Evolutionary conservation across 2,113 vertebrate species (phyloP), one percentile per base, ranked within the genome.

Genomic region (Gallinago media): DNA sequence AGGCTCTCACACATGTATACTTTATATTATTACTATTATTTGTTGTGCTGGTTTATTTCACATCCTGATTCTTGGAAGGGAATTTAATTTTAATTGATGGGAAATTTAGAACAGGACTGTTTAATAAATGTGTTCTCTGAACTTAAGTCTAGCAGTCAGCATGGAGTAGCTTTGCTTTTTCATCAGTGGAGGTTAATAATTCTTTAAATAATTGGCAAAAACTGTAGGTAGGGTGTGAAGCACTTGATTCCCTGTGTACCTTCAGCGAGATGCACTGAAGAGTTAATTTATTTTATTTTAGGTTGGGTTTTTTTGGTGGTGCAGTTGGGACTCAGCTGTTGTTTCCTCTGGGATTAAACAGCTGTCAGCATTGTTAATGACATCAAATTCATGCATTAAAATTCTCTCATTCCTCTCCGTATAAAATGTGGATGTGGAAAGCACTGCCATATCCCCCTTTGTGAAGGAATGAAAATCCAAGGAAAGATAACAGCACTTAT

Each of bases 291-390:
- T 92, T 92, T 96, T 73, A 36, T 49, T 92, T 89, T 73, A 73
- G 29, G 73, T 36, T 92, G 11, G 40, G 74, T 79, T 74, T 82
- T 56, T 54, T n/a, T 97, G 91, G 47, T 94, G 96, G 91, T 95
- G 96, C 96, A 94, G 94, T 98, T 95, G 96, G 97, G 95, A 97
- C 97, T 98, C 98, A 99, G 98, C 98, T 99, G 98, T 98, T 98
- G 98, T 98, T 98, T 98, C 98, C 98, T 98, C 95, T 98, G 98
- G 98, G 98, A 98, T 98, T 97, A 97, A 98, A 98, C 98, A 99
- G 99, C 99, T 99, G 99, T 98, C 98, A 97, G 97, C 56, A 96
- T 98, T 97, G 98, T 99, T 99, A 99, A 99, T 99, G 98, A 98
- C 98, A 98, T 97, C 96, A 97, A 96, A 98, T 99, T 98, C 98